Evolutionary conservation across 2,113 vertebrate genomes (phyloP).

Genomic region (Pipa parva): DNA sequence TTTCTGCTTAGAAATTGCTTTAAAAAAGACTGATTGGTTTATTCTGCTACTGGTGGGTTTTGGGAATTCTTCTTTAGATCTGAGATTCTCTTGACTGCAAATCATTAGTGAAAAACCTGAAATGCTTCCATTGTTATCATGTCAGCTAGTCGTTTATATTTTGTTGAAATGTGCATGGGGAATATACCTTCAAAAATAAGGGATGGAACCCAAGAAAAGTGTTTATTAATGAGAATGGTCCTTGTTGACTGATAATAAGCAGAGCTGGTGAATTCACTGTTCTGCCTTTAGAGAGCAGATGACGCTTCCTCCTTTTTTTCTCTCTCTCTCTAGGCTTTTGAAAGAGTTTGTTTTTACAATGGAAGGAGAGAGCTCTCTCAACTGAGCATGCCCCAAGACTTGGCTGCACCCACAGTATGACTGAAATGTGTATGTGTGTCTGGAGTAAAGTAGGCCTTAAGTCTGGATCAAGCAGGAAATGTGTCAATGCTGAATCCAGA

Average conservation of each 20-base stretch:
- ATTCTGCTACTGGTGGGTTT: no score
- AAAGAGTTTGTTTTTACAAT: slow-evolving; percentile 63
- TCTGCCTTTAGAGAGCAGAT: slow-evolving; percentile 38
- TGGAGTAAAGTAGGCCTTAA: slow-evolving; percentile 58
- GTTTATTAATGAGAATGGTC: not conserved
- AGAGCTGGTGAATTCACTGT: not conserved
- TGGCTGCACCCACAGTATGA: slow-evolving; percentile 61
- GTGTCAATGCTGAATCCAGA: slow-evolving; percentile 41
- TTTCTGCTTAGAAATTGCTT: no score
- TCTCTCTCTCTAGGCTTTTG: slow-evolving; percentile 44
- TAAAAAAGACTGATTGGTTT: no score
- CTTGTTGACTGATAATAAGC: not conserved
- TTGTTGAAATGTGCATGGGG: no score
- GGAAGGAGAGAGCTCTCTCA: slow-evolving; percentile 56
- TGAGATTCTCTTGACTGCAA: no score
- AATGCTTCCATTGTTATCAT: not conserved
- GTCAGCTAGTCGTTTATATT: no score
- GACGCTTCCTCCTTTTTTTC: slow-evolving; percentile 62
- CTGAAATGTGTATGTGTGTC: slow-evolving; percentile 62
- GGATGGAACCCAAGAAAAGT: not conserved
- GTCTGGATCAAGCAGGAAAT: slow-evolving; percentile 49
- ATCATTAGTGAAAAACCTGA: not conserved
- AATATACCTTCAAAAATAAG: not conserved
- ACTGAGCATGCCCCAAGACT: slow-evolving; percentile 66
- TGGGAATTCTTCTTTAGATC: no score